Conservation (phyloP, 2,797 vertebrate species). For the Ataeniobius toweri region DNA sequence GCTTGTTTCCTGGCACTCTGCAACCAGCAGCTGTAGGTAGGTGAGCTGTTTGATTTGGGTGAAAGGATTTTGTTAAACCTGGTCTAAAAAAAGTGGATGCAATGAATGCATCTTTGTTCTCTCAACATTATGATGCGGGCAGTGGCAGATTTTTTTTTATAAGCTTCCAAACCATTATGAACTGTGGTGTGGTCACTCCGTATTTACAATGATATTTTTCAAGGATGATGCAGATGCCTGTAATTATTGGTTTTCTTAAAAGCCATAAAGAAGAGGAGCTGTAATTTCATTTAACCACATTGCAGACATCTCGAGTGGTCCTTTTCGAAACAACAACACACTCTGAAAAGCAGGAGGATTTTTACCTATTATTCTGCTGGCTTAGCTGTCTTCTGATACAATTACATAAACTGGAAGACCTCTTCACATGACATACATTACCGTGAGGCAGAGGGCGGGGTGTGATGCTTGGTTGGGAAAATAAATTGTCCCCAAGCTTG, state of each 20-base stretch:
- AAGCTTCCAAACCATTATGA: conserved; percentile 21
- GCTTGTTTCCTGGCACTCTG: conserved; percentile 24
- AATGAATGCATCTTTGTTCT: not conserved
- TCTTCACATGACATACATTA: conserved; percentile 49
- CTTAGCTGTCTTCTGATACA: conserved; percentile 38
- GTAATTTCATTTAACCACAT: not conserved
- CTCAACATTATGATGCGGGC: not conserved
- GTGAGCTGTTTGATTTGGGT: conserved; percentile 33
- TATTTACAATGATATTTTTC: not conserved
- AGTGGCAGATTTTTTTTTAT: not conserved
- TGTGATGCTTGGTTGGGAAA: not conserved
- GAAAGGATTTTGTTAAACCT: conserved; percentile 5
- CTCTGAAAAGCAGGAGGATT: conserved; percentile 19
- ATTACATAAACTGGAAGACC: conserved; percentile 31
- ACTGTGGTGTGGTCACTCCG: conserved; percentile 9
- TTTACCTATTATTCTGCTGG: conserved; percentile 3
- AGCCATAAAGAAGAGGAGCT: not conserved
- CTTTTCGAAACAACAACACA: conserved; percentile 16
- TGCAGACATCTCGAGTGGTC: conserved; percentile 5
- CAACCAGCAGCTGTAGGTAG: conserved; percentile 56
- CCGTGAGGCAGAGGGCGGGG: conserved; percentile 17
- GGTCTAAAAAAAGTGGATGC: not conserved
- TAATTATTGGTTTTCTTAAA: not conserved
- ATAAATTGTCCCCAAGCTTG: not conserved
- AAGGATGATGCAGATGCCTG: conserved; percentile 1